Conservation (phyloP, 2,888 invertebrate genomes). For the Steinernema carpocapsae region DNA sequence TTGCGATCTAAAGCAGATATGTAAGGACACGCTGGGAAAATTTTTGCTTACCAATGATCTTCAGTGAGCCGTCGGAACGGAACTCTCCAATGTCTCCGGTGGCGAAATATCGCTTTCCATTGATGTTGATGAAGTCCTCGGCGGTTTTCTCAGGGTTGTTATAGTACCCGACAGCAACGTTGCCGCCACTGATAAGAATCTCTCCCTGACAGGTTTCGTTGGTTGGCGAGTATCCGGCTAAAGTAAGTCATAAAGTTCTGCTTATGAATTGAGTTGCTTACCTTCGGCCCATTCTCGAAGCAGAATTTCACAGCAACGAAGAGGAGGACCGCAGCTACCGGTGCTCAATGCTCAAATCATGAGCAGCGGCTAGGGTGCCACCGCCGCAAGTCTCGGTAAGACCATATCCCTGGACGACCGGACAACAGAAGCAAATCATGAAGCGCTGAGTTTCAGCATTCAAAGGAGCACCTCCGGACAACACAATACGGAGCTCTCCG, state of each 20-base stretch:
- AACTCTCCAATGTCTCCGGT: conserved; percentile 96
- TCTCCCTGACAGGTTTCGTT: conserved; percentile 86
- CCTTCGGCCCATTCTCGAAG: conserved; percentile 91
- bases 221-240: conserved; percentile 70
- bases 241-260: not conserved
- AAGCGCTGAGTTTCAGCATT: conserved; percentile 93
- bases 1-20: conserved; percentile 91
- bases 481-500: conserved; percentile 84
- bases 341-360: conserved; percentile 78
- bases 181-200: conserved; percentile 84
- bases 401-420: conserved; percentile 80
- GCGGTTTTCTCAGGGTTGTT: conserved; percentile 85
- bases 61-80: conserved; percentile 88
- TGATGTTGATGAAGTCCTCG: conserved; percentile 77
- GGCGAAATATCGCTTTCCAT: conserved; percentile 81
- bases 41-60: conserved; percentile 97
- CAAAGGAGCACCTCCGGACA: conserved; percentile 92
- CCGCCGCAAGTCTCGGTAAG: conserved; percentile 95
- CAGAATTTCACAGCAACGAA: conserved; percentile 82
- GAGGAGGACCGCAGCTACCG: conserved; percentile 87
- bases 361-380: conserved; percentile 73
- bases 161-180: conserved; percentile 91
- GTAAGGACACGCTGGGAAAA: no score
- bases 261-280: not conserved
- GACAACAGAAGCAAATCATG: conserved; percentile 87